Percentiles rank a stretch among this genome's conserved stretches.
Conservation (phyloP, 1,140 invertebrate species). For the Pseudomyrmex cubaensis region DNA sequence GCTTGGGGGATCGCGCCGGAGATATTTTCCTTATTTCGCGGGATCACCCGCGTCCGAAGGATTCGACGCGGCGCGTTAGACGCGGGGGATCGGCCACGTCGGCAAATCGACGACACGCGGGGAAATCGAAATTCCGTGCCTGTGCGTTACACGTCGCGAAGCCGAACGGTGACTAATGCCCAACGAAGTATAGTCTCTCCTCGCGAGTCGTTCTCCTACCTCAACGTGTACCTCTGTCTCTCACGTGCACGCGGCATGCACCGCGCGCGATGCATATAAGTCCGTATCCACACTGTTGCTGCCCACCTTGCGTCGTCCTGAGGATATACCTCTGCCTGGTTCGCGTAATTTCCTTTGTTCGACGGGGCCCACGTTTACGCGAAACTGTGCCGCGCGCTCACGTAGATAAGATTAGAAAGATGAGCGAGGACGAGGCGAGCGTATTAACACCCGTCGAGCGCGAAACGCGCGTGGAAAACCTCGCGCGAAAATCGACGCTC, state of each 20-base stretch:
- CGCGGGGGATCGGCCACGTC: slow-evolving; percentile 44
- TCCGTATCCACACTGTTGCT: slow-evolving; percentile 57
- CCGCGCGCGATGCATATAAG: slow-evolving; percentile 59
- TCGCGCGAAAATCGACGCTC: too few relatives aligned
- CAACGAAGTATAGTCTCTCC: slow-evolving; percentile 3
- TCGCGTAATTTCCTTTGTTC: slow-evolving; percentile 65
- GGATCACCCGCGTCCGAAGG: slow-evolving; percentile 18
- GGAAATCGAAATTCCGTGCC: slow-evolving; percentile 64
- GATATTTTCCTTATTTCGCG: background rate
- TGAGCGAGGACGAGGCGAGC: background rate
- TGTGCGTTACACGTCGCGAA: slow-evolving; percentile 43
- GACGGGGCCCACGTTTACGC: slow-evolving; percentile 57
- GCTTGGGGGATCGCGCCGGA: background rate
- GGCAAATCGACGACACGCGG: background rate
- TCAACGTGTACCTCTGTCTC: slow-evolving; percentile 20
- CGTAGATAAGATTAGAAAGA: slow-evolving; percentile 28
- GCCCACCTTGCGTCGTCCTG: slow-evolving; percentile 64
- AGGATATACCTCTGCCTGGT: slow-evolving; percentile 18
- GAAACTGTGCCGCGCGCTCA: slow-evolving; percentile 27
- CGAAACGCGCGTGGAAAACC: background rate
- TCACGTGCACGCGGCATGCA: slow-evolving; percentile 44
- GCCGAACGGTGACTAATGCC: slow-evolving; percentile 75
- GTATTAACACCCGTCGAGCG: background rate
- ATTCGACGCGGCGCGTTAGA: slow-evolving; percentile 28
- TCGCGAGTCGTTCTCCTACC: slow-evolving; percentile 54